phyloP scores from a whole-genome alignment of 2,113 vertebrate species.

The Blennius ocellaris region DNA sequence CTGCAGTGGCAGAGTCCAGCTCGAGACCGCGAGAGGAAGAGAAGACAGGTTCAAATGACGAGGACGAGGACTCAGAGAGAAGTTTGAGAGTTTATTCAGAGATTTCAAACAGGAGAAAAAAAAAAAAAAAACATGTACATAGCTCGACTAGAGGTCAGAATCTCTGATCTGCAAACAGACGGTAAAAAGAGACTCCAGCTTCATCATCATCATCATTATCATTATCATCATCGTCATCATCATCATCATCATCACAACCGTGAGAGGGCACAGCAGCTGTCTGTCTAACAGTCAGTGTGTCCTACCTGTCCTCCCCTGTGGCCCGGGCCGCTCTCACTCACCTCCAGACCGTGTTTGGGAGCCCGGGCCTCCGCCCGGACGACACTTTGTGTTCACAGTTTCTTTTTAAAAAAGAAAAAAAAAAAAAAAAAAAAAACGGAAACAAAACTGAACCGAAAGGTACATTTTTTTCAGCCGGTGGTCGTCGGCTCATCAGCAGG shows the following conservation, averaged over 20 bases:
- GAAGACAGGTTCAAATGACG: conserved; percentile 69
- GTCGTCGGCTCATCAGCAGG: conserved; percentile 17
- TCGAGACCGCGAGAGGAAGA: conserved; percentile 45
- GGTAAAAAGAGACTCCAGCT: conserved; percentile 77
- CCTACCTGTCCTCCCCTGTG: conserved; percentile 43
- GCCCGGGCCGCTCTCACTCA: not conserved
- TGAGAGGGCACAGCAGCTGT: conserved; percentile 26
- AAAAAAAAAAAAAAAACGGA: not conserved
- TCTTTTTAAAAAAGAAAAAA: too few species aligned
- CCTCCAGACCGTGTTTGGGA: conserved; percentile 11
- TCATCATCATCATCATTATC: conserved; percentile 68
- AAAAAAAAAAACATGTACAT: conserved; percentile 84
- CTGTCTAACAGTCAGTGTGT: conserved; percentile 51
- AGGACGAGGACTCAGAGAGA: conserved; percentile 75
- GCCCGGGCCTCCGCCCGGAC: conserved; percentile 37
- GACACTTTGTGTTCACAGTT: conserved; percentile 58
- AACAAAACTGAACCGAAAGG: not conserved
- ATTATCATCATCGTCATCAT: conserved; percentile 72
- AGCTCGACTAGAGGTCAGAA: conserved; percentile 76
- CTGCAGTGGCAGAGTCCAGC: conserved; percentile 2
- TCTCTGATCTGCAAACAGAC: conserved; percentile 99
- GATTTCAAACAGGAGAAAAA: conserved; percentile 85
- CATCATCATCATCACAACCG: conserved; percentile 7
- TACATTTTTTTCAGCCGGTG: conserved; percentile 16
- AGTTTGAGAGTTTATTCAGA: conserved; percentile 86